Conservation (phyloP, 2,113 vertebrate genomes). For the Eubucco bourcierii region DNA sequence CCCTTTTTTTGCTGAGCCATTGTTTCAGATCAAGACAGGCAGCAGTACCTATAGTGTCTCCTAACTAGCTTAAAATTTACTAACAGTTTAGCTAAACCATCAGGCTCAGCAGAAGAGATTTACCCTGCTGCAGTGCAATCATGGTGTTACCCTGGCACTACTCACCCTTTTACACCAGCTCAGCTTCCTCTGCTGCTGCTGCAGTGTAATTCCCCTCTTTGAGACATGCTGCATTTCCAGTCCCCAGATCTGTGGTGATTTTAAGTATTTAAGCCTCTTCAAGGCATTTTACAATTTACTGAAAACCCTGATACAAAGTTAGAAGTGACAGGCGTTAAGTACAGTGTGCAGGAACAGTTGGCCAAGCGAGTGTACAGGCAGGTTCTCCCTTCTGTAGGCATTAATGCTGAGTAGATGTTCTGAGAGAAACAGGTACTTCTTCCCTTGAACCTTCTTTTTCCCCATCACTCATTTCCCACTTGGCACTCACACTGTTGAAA, state of each 20-base stretch:
- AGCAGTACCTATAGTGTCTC: background rate
- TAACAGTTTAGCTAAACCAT: background rate
- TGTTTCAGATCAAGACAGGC: background rate
- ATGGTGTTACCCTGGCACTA: background rate
- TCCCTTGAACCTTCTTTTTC: constrained; percentile 15
- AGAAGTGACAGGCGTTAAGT: background rate
- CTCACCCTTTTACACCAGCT: rapidly evolving
- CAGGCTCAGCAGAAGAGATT: background rate
- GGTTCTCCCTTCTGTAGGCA: background rate
- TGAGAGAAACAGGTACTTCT: constrained; percentile 1
- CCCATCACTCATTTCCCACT: constrained; percentile 15
- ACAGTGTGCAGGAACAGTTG: background rate
- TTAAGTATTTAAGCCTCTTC: background rate
- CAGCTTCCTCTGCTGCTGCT: background rate
- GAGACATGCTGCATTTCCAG: background rate
- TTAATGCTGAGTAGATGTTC: background rate
- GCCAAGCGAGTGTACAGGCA: background rate
- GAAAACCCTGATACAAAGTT: background rate
- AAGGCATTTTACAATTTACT: background rate
- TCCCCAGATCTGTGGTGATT: background rate
- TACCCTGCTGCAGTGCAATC: background rate
- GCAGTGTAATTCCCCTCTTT: background rate
- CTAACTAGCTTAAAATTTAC: background rate
- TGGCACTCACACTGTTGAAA: constrained; percentile 12
- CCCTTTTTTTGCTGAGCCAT: background rate